phyloP scores from a whole-genome alignment of 2,113 vertebrate species.

The Nicator chloris region DNA sequence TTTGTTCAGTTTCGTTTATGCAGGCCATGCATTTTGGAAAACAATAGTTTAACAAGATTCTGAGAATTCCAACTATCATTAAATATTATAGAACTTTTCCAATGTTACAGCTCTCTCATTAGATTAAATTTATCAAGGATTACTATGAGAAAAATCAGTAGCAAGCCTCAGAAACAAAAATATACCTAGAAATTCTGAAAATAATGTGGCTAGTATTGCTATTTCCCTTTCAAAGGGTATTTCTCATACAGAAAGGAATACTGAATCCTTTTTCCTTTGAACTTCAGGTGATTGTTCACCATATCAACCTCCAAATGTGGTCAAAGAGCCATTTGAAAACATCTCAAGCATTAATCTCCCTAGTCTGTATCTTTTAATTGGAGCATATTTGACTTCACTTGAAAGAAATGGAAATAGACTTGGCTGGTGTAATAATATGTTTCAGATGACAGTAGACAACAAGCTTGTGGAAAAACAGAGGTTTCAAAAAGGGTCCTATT shows the following conservation, averaged over 20 bases:
- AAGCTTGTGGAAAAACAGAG: background rate
- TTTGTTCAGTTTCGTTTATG: background rate
- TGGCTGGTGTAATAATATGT: background rate
- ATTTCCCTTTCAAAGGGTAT: background rate
- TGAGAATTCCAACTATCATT: background rate
- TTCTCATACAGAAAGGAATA: background rate
- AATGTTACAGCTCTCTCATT: background rate
- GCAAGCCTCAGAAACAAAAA: background rate
- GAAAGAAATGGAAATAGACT: background rate
- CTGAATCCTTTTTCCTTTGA: background rate
- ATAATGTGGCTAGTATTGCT: background rate
- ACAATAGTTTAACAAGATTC: background rate
- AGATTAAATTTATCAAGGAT: background rate
- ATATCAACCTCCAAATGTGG: slow-evolving; percentile 33
- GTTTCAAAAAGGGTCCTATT: background rate
- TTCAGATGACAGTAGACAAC: background rate
- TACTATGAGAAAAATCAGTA: background rate
- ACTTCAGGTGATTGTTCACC: background rate
- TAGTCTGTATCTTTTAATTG: slow-evolving; percentile 11
- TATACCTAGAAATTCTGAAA: background rate
- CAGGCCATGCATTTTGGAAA: background rate
- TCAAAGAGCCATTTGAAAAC: background rate
- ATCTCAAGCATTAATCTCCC: background rate
- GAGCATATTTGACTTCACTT: background rate
- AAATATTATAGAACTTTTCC: background rate